Evolutionary conservation across 92 coral and sea anemone species (phyloP), one percentile per base, ranked within the genome.

Genomic region (Porites cylindrica): DNA sequence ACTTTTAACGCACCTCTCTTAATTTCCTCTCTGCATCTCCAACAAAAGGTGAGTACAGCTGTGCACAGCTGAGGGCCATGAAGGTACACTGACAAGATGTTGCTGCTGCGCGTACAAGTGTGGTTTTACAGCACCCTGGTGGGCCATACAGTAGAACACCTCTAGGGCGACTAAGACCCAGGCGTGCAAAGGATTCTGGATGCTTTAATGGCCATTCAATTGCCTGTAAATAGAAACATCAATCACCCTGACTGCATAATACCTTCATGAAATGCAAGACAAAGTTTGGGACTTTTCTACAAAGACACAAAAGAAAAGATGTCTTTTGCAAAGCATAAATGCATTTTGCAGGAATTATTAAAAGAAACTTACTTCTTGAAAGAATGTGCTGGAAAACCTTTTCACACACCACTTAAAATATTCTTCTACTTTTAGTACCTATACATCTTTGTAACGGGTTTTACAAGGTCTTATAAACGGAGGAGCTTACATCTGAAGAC

Each of bases 41-140:
- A 86, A 97, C 94, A 79, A 90, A 95, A 51, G 99, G 98, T 1
- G 98, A 95, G 80, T 88, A 97, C 58, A 97, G 76, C 91, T 97
- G 97, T 14, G 99, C 98, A 95, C 99, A 97, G 84, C 97, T 95
- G 82, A 97, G 93, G n/a, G 99, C 94, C 81, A 97, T 18, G 79
- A 97, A 97, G 16, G 99, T 95, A 67, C 98, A 95, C 71, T 91
- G 93, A 83, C 96, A 93, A 1, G 98, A 94, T 0, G 97, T 88
- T 21, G 99, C 98, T 10, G 95, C 97, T 10, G 99, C 98, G 18
- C 95, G 95, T 21, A 97, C 98, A 13, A 97, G 88, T 5, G 98
- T 97, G 26, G 99, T 97, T 77, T 97, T 97, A 59, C 96, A 95
- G 85, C 99, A 97, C 7, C 99, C 99, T 26, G 99, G 98, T 23